Evolutionary conservation across 2,888 invertebrate genomes (phyloP).

Genomic region (Urechis unicinctus): DNA sequence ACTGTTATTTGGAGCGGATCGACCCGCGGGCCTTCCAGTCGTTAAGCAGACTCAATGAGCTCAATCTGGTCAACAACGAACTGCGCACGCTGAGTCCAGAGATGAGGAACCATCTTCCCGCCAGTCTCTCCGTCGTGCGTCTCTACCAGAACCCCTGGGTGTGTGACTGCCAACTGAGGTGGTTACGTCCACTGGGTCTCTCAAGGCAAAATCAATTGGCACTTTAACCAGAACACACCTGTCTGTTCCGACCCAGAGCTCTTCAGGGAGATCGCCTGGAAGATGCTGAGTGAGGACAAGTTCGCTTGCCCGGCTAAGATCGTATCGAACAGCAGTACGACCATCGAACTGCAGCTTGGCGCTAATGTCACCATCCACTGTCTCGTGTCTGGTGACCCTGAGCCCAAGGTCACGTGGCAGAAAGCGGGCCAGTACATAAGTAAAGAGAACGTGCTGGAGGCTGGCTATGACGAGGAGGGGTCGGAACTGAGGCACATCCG

Average conservation of each 20-base stretch:
- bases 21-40: constrained; percentile 17
- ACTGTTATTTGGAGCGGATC: constrained; percentile 17
- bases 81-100: constrained; percentile 9
- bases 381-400: constrained; percentile 17
- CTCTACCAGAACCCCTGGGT: constrained; percentile 23
- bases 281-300: constrained; percentile 14
- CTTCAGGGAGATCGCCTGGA: constrained; percentile 19
- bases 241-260: constrained; percentile 16
- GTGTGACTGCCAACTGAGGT: constrained; percentile 23
- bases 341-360: constrained; percentile 10
- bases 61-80: constrained; percentile 24
- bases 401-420: constrained; percentile 18
- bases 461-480: background rate
- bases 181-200: constrained; percentile 17
- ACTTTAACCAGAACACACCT: constrained; percentile 21
- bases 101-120: constrained; percentile 14
- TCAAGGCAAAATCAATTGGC: constrained; percentile 18
- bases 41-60: constrained; percentile 15
- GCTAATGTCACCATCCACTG: constrained; percentile 19
- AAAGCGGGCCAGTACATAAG: constrained; percentile 3
- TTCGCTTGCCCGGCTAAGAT: constrained; percentile 23
- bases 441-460: background rate
- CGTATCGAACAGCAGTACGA: constrained; percentile 12
- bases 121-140: constrained; percentile 16
- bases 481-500: constrained; percentile 3